Percentiles rank a stretch among this genome's conserved stretches.
These are phyloP conservation scores for Ginglymostoma cirratum DNA, from an alignment of 2,113 vertebrate species.

Conservation along the genomic window DNA sequence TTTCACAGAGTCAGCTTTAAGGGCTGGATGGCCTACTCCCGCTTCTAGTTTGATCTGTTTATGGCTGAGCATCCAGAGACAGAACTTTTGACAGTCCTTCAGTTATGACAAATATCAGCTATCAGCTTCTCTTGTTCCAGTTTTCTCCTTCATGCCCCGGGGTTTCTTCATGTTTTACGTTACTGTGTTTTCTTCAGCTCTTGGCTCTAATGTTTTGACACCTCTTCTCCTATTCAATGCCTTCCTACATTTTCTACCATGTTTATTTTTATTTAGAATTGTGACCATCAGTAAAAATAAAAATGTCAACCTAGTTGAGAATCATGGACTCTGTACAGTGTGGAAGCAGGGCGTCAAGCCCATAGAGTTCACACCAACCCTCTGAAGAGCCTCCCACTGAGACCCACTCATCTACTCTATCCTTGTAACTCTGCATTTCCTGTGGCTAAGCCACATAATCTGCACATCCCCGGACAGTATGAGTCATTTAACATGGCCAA, in stretches of 20 bases:
- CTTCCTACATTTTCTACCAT: background rate
- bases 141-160: background rate
- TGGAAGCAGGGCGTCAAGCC: no score
- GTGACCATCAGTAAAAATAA: background rate
- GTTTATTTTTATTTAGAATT: background rate
- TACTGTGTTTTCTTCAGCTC: background rate
- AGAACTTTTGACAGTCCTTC: background rate
- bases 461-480: no score
- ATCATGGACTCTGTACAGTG: no score
- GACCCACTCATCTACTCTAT: no score
- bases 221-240: background rate
- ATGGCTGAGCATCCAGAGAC: background rate
- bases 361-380: no score
- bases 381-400: no score
- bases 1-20: no score
- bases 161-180: no score
- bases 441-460: no score
- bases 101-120: background rate
- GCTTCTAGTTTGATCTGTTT: background rate
- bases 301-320: background rate
- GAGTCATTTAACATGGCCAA: no score
- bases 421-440: no score
- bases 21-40: no score
- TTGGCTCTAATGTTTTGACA: background rate
- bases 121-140: background rate